Conservation (phyloP, 1,140 invertebrate species). For the Anastrepha obliqua region DNA sequence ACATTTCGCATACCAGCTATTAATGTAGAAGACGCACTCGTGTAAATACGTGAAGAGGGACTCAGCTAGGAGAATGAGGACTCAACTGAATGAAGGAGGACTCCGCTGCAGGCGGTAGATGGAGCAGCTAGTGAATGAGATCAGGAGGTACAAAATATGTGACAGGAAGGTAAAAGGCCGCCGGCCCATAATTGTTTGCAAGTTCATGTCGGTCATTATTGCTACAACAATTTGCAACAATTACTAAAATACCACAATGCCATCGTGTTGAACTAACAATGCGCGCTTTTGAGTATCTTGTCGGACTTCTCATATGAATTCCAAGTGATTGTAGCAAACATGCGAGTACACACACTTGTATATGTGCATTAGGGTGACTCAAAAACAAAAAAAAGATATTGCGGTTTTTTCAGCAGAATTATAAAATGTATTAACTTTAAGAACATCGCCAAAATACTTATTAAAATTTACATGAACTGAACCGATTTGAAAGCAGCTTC, state of each 20-base stretch:
- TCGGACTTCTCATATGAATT: not conserved
- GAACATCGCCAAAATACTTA: too few relatives aligned
- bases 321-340: not conserved
- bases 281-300: not conserved
- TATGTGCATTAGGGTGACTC: too few relatives aligned
- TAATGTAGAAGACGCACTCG: not conserved
- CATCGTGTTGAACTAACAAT: constrained; percentile 37
- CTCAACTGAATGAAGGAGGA: too few relatives aligned
- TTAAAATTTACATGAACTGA: too few relatives aligned
- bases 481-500: too few relatives aligned
- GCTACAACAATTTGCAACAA: constrained; percentile 43
- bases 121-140: not conserved
- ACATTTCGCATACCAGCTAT: not conserved
- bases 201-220: constrained; percentile 32
- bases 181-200: not conserved
- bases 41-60: not conserved
- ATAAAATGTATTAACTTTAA: too few relatives aligned
- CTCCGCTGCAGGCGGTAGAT: not conserved
- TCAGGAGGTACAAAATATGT: not conserved
- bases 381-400: too few relatives aligned
- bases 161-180: not conserved
- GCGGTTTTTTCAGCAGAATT: too few relatives aligned
- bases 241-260: constrained; percentile 39
- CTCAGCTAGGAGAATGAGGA: too few relatives aligned
- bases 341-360: too few relatives aligned